A percentile compares a stretch with the other conserved stretches of the same genome.
Evolutionary conservation across 2,113 vertebrate species (phyloP).

Genomic region (Elanus axillaris): DNA sequence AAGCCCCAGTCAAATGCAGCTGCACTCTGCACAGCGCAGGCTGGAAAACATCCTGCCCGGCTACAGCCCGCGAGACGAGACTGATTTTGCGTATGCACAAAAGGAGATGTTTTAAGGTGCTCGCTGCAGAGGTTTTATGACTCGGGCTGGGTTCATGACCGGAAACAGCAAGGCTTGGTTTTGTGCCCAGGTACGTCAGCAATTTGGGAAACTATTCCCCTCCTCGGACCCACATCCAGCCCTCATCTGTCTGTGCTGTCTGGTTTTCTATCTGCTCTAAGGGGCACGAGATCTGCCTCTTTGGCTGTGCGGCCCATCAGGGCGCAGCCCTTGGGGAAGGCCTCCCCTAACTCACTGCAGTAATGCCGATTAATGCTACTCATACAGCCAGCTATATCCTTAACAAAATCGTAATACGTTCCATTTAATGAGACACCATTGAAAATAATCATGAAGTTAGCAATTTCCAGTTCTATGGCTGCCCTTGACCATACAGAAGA

Average conservation of each 20-base stretch:
- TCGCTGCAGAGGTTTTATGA: background rate
- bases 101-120: background rate
- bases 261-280: background rate
- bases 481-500: background rate
- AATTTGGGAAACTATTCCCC: background rate
- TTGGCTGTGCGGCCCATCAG: background rate
- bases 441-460: background rate
- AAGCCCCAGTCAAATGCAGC: fast-evolving
- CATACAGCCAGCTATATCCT: background rate
- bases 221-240: background rate
- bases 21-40: fast-evolving
- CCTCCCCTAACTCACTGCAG: background rate
- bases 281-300: background rate
- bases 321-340: background rate
- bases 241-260: background rate
- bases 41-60: background rate
- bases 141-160: background rate
- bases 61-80: fast-evolving
- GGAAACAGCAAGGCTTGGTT: background rate
- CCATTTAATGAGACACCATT: background rate
- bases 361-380: fast-evolving
- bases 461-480: background rate
- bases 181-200: background rate
- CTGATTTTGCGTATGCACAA: fast-evolving
- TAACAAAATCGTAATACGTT: background rate